Conservation (phyloP, 2,888 invertebrate species). For the Belgica antarctica region DNA sequence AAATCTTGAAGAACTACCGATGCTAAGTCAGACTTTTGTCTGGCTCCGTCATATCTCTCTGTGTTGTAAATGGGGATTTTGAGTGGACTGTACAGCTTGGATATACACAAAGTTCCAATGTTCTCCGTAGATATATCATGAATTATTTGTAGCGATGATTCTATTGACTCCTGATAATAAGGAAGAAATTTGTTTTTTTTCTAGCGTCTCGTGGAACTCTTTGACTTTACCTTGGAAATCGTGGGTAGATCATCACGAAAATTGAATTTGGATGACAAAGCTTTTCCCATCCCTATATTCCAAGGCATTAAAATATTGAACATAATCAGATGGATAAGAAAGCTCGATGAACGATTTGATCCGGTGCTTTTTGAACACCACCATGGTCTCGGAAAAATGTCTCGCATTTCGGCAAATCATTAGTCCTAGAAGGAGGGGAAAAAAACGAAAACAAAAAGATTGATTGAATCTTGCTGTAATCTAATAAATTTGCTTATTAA, state of each 20-base stretch:
- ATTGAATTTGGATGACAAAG: slow-evolving; percentile 21
- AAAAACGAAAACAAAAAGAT: too few relatives aligned
- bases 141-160: slow-evolving; percentile 68
- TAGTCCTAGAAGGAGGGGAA: slow-evolving; percentile 15
- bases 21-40: slow-evolving; percentile 76
- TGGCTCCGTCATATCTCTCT: slow-evolving; percentile 68
- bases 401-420: slow-evolving; percentile 39
- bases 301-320: slow-evolving; percentile 8
- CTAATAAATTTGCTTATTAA: background rate
- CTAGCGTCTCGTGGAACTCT: too few relatives aligned
- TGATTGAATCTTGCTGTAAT: slow-evolving; percentile 5
- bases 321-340: slow-evolving; percentile 20
- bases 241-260: slow-evolving; percentile 40
- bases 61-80: slow-evolving; percentile 66
- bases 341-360: slow-evolving; percentile 1
- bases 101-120: slow-evolving; percentile 69
- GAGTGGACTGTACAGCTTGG: slow-evolving; percentile 67
- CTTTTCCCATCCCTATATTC: background rate
- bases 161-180: slow-evolving; percentile 61
- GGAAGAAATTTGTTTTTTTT: too few relatives aligned
- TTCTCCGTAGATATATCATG: slow-evolving; percentile 73
- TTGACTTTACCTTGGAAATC: slow-evolving; percentile 20
- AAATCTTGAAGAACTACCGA: slow-evolving; percentile 73
- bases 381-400: background rate
- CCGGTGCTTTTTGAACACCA: slow-evolving; percentile 22